Percentiles rank a stretch among this genome's conserved stretches.
Conservation (phyloP, 2,888 invertebrate genomes). For the Drosophila fulvimacula region DNA sequence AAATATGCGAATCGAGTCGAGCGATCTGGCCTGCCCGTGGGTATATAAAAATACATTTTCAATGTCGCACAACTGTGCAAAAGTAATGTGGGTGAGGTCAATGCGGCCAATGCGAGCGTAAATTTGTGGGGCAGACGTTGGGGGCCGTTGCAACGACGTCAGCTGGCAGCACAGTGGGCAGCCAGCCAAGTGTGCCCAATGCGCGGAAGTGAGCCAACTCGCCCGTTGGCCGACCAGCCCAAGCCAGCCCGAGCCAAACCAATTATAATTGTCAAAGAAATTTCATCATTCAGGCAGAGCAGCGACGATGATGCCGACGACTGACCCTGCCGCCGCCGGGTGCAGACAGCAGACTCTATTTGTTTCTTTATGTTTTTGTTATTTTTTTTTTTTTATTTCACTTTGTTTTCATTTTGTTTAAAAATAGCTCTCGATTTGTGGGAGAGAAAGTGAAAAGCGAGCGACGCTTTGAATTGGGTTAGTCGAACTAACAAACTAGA, state of each 20-base stretch:
- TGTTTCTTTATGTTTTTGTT: too few relatives aligned
- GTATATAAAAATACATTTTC: slow-evolving; percentile 56
- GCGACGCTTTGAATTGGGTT: slow-evolving; percentile 51
- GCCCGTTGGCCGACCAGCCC: slow-evolving; percentile 26
- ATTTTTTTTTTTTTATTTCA: too few relatives aligned
- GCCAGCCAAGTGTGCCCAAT: slow-evolving; percentile 51
- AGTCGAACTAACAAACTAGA: slow-evolving; percentile 43
- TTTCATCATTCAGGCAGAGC: slow-evolving; percentile 45
- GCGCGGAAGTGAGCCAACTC: slow-evolving; percentile 70
- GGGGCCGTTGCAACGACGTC: slow-evolving; percentile 46
- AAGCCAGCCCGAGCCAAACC: slow-evolving; percentile 16
- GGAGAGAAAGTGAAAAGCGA: slow-evolving; percentile 36
- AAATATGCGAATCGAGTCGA: slow-evolving; percentile 31
- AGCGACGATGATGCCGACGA: slow-evolving; percentile 21
- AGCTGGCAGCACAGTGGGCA: slow-evolving; percentile 77
- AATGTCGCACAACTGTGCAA: slow-evolving; percentile 56
- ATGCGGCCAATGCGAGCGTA: slow-evolving; percentile 36
- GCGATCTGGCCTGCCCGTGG: slow-evolving; percentile 12
- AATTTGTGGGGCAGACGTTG: not conserved
- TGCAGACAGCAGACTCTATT: not conserved
- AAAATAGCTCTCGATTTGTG: slow-evolving; percentile 30
- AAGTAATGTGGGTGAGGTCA: slow-evolving; percentile 74
- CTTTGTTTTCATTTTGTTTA: slow-evolving; percentile 1
- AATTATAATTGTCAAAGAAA: slow-evolving; percentile 58
- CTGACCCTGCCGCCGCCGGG: slow-evolving; percentile 8